A percentile compares a stretch with the other conserved stretches of the same genome.
These are phyloP conservation scores for Acleris sparsana DNA, from an alignment of 2,888 invertebrate species.

Conservation along the genomic window DNA sequence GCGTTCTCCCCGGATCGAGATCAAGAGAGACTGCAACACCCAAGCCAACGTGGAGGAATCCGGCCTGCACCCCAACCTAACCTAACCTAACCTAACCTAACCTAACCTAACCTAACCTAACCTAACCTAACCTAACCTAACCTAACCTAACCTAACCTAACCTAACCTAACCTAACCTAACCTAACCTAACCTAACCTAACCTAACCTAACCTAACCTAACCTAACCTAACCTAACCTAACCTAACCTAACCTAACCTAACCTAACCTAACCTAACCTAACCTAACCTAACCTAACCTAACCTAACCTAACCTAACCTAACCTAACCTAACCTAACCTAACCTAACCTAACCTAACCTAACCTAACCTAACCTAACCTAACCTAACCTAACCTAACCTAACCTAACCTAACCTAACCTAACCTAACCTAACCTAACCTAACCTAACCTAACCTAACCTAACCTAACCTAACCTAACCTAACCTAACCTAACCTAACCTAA, in stretches of 20 bases:
- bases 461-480: slow-evolving; percentile 36
- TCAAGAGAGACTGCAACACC: too few species aligned
- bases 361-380: slow-evolving; percentile 37
- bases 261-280: slow-evolving; percentile 36
- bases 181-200: slow-evolving; percentile 33
- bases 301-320: slow-evolving; percentile 40
- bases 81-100: slow-evolving; percentile 36
- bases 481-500: slow-evolving; percentile 41
- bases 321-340: slow-evolving; percentile 39
- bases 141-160: slow-evolving; percentile 40
- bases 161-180: slow-evolving; percentile 39
- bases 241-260: slow-evolving; percentile 38
- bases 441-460: slow-evolving; percentile 35
- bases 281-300: slow-evolving; percentile 39
- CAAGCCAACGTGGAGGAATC: too few species aligned
- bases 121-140: slow-evolving; percentile 39
- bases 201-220: slow-evolving; percentile 33
- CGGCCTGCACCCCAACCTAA: too few species aligned
- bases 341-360: slow-evolving; percentile 37
- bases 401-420: slow-evolving; percentile 36
- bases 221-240: slow-evolving; percentile 40
- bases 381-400: slow-evolving; percentile 37
- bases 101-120: slow-evolving; percentile 41
- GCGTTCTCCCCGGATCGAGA: too few species aligned
- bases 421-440: slow-evolving; percentile 35